Percentiles rank a stretch among this genome's conserved stretches.
These are phyloP conservation scores for Drosophila virilis DNA, from an alignment of 1,140 invertebrate species.

Conservation along the genomic window DNA sequence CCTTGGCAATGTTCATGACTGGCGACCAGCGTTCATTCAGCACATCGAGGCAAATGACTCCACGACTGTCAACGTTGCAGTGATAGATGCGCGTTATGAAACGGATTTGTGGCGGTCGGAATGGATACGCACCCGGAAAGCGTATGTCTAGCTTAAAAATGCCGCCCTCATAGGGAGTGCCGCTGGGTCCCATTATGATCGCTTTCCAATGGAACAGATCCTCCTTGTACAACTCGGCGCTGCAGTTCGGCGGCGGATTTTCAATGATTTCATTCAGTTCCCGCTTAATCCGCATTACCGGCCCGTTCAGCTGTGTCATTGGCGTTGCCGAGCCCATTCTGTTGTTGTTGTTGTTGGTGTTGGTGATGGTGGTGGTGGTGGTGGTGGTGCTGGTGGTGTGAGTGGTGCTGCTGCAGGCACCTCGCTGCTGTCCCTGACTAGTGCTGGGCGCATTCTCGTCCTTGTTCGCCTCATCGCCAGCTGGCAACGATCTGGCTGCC, in stretches of 20 bases:
- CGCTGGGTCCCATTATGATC: constrained; percentile 41
- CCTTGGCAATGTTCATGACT: constrained; percentile 59
- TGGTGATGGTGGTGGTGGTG: neutral
- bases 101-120: constrained; percentile 88
- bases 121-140: constrained; percentile 64
- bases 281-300: constrained; percentile 38
- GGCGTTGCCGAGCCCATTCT: neutral
- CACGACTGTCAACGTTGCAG: constrained; percentile 71
- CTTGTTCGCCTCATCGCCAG: neutral
- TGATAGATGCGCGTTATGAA: constrained; percentile 92
- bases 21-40: constrained; percentile 69
- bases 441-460: constrained; percentile 41
- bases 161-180: constrained; percentile 60
- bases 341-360: neutral
- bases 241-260: constrained; percentile 67
- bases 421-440: constrained; percentile 10
- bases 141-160: constrained; percentile 59
- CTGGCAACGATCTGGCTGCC: neutral
- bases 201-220: constrained; percentile 61
- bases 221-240: constrained; percentile 33
- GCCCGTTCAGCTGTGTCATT: constrained; percentile 9
- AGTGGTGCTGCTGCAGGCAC: neutral
- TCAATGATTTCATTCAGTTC: constrained; percentile 49
- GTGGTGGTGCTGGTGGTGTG: neutral
- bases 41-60: constrained; percentile 64